Evolutionary conservation across 2,888 invertebrate species (phyloP).

Genomic region (Dasypogon diadema): DNA sequence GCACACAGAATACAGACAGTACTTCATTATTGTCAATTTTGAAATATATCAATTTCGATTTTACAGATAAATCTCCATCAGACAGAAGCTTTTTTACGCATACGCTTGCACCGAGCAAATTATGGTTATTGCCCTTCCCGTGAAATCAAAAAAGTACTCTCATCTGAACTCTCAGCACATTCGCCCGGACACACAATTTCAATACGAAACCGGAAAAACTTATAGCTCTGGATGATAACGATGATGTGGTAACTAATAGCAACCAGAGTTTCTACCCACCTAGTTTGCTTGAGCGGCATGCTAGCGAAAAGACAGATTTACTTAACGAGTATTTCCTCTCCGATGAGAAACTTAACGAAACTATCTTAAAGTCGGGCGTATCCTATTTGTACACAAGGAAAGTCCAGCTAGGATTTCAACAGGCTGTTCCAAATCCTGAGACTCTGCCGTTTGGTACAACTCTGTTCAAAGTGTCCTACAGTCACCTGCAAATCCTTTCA

Average conservation of each 20-base stretch:
- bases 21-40: neutral
- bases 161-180: no score
- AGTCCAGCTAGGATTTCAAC: slow-evolving; percentile 8
- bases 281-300: slow-evolving; percentile 7
- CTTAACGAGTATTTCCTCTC: slow-evolving; percentile 3
- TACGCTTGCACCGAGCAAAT: no score
- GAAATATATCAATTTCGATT: neutral
- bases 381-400: slow-evolving; percentile 8
- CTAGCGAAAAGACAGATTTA: slow-evolving; percentile 5
- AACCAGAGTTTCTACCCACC: slow-evolving; percentile 19
- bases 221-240: slow-evolving; percentile 6
- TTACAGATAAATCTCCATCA: neutral
- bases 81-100: neutral
- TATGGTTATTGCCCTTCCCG: no score
- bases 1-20: neutral
- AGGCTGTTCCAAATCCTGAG: neutral
- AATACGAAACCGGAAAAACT: slow-evolving; percentile 20
- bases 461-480: slow-evolving; percentile 22
- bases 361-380: slow-evolving; percentile 26
- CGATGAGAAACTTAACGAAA: slow-evolving; percentile 7
- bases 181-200: neutral
- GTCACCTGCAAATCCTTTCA: slow-evolving; percentile 8
- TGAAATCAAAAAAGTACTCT: no score
- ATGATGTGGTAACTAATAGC: slow-evolving; percentile 46
- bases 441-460: neutral